These are phyloP conservation scores for Onchidella celtica DNA, from an alignment of 2,888 invertebrate species.

Conservation along the genomic window DNA sequence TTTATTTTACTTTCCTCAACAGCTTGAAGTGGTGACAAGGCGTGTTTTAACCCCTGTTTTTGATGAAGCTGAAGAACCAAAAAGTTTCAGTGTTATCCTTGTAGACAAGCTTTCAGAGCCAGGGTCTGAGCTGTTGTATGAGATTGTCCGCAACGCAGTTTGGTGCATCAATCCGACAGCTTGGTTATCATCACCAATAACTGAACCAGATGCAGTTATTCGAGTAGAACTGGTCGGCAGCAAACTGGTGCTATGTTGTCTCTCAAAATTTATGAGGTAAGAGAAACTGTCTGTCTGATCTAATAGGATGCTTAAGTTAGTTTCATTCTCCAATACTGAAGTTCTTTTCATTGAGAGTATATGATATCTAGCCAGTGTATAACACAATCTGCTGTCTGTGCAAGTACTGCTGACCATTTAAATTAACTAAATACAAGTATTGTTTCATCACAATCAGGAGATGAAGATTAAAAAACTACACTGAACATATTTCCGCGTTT, in stretches of 20 bases:
- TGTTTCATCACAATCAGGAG: no score
- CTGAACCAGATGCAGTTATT: conserved; percentile 43
- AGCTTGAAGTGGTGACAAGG: conserved; percentile 42
- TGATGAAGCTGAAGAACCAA: conserved; percentile 29
- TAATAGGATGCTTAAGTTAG: not conserved
- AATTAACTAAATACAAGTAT: no score
- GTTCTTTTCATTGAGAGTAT: no score
- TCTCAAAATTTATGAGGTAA: conserved; percentile 42
- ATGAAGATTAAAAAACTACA: no score
- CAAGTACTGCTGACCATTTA: no score
- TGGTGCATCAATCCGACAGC: conserved; percentile 43
- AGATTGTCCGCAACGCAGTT: conserved; percentile 39
- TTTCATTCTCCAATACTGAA: no score
- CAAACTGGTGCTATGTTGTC: conserved; percentile 36
- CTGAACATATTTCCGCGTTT: no score
- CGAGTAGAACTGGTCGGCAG: conserved; percentile 44
- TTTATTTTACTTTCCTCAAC: no score
- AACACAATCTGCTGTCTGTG: no score
- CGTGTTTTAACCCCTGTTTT: conserved; percentile 29
- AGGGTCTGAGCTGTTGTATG: conserved; percentile 27
- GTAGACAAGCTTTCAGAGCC: conserved; percentile 40
- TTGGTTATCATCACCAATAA: conserved; percentile 29
- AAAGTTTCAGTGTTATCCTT: conserved; percentile 41
- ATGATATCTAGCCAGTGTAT: no score
- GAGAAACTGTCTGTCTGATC: not conserved